Conservation (phyloP, 2,797 vertebrate genomes). For the Helarctos malayanus region DNA sequence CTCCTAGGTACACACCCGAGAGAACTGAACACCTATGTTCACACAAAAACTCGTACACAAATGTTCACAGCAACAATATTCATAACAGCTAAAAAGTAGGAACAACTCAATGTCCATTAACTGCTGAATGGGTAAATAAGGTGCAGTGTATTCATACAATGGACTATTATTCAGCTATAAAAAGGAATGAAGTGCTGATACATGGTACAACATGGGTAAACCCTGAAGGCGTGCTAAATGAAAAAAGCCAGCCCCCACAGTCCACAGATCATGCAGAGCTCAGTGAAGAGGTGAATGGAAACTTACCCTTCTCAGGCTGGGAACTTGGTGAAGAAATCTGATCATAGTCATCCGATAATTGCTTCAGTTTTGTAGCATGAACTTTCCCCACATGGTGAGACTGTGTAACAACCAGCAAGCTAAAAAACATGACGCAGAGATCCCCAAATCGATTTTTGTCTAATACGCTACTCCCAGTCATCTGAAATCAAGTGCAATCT, state of each 20-base stretch:
- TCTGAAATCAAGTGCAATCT: conserved; percentile 86
- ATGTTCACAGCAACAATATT: conserved; percentile 23
- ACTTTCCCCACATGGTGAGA: conserved; percentile 93
- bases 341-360: conserved; percentile 81
- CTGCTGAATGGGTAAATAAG: conserved; percentile 28
- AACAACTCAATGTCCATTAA: conserved; percentile 25
- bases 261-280: conserved; percentile 14
- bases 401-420: conserved; percentile 89
- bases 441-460: conserved; percentile 91
- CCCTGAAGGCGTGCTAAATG: not conserved
- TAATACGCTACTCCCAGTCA: conserved; percentile 64
- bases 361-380: conserved; percentile 91
- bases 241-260: conserved; percentile 27
- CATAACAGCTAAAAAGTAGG: conserved; percentile 4
- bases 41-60: not conserved
- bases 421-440: conserved; percentile 93
- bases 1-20: not conserved
- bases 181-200: conserved; percentile 2
- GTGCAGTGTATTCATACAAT: not conserved
- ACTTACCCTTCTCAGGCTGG: conserved; percentile 85
- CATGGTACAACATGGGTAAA: not conserved
- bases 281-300: conserved; percentile 1
- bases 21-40: not conserved
- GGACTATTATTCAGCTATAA: not conserved
- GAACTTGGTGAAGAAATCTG: conserved; percentile 54